phyloP scores from a whole-genome alignment of 2,888 invertebrate species.

The Steinernema hermaphroditum region DNA sequence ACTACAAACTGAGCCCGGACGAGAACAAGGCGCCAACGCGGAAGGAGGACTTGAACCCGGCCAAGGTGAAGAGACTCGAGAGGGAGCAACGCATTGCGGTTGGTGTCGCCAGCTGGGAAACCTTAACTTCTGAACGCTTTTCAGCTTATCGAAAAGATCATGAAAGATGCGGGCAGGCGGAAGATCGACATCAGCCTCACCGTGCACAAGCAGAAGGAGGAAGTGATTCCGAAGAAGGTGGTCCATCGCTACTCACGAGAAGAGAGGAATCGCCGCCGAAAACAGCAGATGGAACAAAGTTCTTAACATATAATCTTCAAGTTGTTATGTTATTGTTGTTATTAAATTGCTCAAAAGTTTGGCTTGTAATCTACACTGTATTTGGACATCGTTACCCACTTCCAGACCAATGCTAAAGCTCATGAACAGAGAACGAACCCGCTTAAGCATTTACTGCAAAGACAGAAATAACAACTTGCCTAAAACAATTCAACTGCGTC shows the following conservation, averaged over 20 bases:
- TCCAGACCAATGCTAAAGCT: too few species aligned
- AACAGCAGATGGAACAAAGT: neutral
- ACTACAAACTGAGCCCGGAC: conserved; percentile 18
- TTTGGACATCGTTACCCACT: too few species aligned
- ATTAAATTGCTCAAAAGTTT: neutral
- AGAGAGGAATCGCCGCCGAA: conserved; percentile 16
- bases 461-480: neutral
- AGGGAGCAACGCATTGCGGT: conserved; percentile 4
- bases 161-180: neutral
- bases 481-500: conserved; percentile 7
- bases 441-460: conserved; percentile 16
- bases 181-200: neutral
- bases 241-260: conserved; percentile 31
- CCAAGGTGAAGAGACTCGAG: conserved; percentile 3
- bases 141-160: conserved; percentile 9
- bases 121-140: too few species aligned
- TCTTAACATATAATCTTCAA: neutral
- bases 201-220: neutral
- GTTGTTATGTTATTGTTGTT: neutral
- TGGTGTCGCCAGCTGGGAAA: too few species aligned
- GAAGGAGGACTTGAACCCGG: neutral
- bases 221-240: neutral
- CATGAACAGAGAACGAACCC: neutral
- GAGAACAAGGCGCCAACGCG: neutral
- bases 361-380: too few species aligned